A percentile compares a stretch with the other conserved stretches of the same genome.
phyloP scores from a whole-genome alignment of 2,888 invertebrate genomes.

The Plagodis pulveraria region DNA sequence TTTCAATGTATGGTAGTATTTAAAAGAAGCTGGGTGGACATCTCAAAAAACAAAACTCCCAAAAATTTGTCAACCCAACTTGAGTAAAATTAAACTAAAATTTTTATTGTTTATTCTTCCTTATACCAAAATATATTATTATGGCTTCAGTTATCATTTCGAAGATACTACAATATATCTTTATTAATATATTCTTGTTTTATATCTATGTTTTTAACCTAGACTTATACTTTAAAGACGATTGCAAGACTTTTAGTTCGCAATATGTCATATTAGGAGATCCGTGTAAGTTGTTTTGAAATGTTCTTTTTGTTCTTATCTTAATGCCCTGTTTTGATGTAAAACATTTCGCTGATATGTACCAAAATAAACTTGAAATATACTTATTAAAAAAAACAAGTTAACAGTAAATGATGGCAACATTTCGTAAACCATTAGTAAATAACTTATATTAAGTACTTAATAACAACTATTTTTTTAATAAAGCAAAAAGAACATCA shows the following conservation, averaged over 20 bases:
- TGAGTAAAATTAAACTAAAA: conserved; percentile 57
- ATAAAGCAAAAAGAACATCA: conserved; percentile 64
- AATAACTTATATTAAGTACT: conserved; percentile 20
- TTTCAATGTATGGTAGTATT: neutral
- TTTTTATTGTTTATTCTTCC: conserved; percentile 65
- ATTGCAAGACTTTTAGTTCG: conserved; percentile 78
- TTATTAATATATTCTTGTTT: conserved; percentile 74
- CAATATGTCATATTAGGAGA: conserved; percentile 78
- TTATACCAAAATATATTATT: conserved; percentile 85
- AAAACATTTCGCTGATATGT: conserved; percentile 44
- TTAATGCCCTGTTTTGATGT: conserved; percentile 13
- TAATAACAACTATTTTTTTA: conserved; percentile 9
- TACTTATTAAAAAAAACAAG: neutral
- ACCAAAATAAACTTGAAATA: conserved; percentile 22
- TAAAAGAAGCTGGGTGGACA: conserved; percentile 56
- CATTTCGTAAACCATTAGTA: conserved; percentile 1
- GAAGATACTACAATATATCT: conserved; percentile 76
- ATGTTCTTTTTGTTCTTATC: conserved; percentile 59
- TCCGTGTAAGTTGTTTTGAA: conserved; percentile 55
- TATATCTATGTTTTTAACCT: conserved; percentile 73
- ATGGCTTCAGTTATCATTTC: conserved; percentile 80
- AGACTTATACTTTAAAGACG: conserved; percentile 71
- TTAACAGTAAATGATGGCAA: neutral
- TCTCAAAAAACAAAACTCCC: conserved; percentile 12
- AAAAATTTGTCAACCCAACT: conserved; percentile 57